Evolutionary conservation across 2,888 invertebrate genomes (phyloP).

Genomic region (Zele albiditarsus): DNA sequence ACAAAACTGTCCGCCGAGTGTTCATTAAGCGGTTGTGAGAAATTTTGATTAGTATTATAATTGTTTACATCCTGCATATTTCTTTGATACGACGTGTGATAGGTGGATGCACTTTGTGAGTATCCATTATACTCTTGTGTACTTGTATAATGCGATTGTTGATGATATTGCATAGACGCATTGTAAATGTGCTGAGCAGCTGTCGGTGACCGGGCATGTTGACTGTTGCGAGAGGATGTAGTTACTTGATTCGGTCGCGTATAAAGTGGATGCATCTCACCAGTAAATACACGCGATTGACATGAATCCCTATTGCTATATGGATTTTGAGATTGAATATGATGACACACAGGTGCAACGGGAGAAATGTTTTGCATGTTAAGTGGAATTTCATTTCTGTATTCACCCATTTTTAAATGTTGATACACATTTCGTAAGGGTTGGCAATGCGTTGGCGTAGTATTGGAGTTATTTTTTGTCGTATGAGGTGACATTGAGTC

Average conservation of each 20-base stretch:
- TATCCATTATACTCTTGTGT: slow-evolving; percentile 74
- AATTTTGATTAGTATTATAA: slow-evolving; percentile 53
- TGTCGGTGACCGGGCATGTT: slow-evolving; percentile 61
- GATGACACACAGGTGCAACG: slow-evolving; percentile 58
- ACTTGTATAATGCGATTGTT: slow-evolving; percentile 74
- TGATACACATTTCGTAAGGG: slow-evolving; percentile 67
- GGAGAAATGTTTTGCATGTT: slow-evolving; percentile 60
- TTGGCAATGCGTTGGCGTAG: slow-evolving; percentile 63
- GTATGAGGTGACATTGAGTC: slow-evolving; percentile 64
- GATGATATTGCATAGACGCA: slow-evolving; percentile 71
- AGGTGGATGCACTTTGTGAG: slow-evolving; percentile 73
- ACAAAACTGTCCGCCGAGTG: slow-evolving; percentile 64
- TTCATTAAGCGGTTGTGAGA: slow-evolving; percentile 51
- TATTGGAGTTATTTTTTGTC: slow-evolving; percentile 56
- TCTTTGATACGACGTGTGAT: slow-evolving; percentile 71
- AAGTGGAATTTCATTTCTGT: slow-evolving; percentile 64
- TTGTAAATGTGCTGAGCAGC: slow-evolving; percentile 69
- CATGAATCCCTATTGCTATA: slow-evolving; percentile 67
- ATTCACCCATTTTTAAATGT: slow-evolving; percentile 59
- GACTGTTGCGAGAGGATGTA: slow-evolving; percentile 55
- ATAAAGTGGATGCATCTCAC: slow-evolving; percentile 66
- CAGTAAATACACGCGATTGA: slow-evolving; percentile 64
- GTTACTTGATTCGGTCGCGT: slow-evolving; percentile 60
- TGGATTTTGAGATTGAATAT: slow-evolving; percentile 59
- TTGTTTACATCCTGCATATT: slow-evolving; percentile 63